Percentiles rank a stretch among this genome's conserved stretches.
These are phyloP conservation scores for Cheilosia urbana DNA, from an alignment of 2,888 invertebrate genomes.

Conservation along the genomic window DNA sequence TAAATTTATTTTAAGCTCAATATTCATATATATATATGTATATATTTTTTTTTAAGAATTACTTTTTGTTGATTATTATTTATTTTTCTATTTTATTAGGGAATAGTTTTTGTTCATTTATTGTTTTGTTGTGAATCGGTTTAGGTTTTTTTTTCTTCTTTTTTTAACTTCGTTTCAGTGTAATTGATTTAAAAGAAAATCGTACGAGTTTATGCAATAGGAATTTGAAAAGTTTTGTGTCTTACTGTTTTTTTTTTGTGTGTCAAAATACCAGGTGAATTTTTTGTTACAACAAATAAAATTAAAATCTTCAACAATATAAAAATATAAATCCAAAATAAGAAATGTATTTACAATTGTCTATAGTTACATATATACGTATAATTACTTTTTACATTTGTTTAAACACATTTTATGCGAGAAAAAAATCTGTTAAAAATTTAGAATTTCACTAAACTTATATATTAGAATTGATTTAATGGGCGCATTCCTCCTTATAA, in stretches of 20 bases:
- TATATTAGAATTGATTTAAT: slow-evolving; percentile 28
- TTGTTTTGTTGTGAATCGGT: slow-evolving; percentile 42
- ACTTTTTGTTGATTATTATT: slow-evolving; percentile 48
- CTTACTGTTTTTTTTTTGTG: slow-evolving; percentile 61
- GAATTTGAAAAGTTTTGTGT: slow-evolving; percentile 27
- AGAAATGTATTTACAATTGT: slow-evolving; percentile 65
- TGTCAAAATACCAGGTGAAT: slow-evolving; percentile 77
- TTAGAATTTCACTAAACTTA: slow-evolving; percentile 62
- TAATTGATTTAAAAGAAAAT: slow-evolving; percentile 31
- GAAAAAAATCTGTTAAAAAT: slow-evolving; percentile 47
- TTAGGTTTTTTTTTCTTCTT: slow-evolving; percentile 6
- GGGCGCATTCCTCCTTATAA: slow-evolving; percentile 10
- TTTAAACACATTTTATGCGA: slow-evolving; percentile 51
- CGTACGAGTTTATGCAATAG: slow-evolving; percentile 39
- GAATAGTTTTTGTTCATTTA: slow-evolving; percentile 29
- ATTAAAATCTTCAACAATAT: slow-evolving; percentile 46
- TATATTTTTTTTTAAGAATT: slow-evolving; percentile 19
- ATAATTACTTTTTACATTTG: slow-evolving; percentile 38
- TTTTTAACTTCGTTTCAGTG: slow-evolving; percentile 33
- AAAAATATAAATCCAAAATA: slow-evolving; percentile 66
- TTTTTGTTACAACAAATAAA: slow-evolving; percentile 57
- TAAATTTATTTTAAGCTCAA: slow-evolving; percentile 66
- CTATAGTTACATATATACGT: slow-evolving; percentile 51
- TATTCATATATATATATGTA: slow-evolving; percentile 30
- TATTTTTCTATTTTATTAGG: slow-evolving; percentile 26